Percentiles rank a stretch among this genome's conserved stretches.
Conservation (phyloP, 2,888 invertebrate genomes). For the Gibbula magus region DNA sequence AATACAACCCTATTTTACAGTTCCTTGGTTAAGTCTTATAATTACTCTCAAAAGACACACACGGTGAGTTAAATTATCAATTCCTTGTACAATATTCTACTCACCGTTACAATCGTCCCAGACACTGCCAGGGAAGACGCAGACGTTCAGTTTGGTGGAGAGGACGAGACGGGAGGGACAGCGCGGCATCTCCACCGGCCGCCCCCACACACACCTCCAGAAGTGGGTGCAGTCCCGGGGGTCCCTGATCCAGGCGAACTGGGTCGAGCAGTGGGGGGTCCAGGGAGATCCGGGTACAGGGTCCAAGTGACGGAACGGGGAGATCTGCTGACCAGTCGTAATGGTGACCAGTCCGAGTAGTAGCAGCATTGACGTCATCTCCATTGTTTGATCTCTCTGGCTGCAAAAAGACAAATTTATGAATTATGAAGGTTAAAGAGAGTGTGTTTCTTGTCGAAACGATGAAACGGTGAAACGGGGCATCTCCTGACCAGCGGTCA, state of each 20-base stretch:
- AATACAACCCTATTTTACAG: too few species aligned
- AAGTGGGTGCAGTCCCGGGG: slow-evolving; percentile 22
- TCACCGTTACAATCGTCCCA: slow-evolving; percentile 23
- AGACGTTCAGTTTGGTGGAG: slow-evolving; percentile 11
- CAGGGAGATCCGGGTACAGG: too few species aligned
- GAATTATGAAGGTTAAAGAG: too few species aligned
- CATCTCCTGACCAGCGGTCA: too few species aligned
- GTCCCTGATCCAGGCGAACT: slow-evolving; percentile 27
- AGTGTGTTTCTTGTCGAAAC: too few species aligned
- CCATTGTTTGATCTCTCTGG: too few species aligned
- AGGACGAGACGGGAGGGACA: slow-evolving; percentile 25
- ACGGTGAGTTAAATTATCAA: too few species aligned
- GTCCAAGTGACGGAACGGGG: too few species aligned
- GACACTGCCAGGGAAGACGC: slow-evolving; percentile 2
- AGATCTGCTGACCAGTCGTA: neutral
- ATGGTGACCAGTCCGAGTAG: neutral
- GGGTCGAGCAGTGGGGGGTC: neutral
- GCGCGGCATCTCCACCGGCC: slow-evolving; percentile 11
- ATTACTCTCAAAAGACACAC: too few species aligned
- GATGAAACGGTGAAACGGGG: too few species aligned
- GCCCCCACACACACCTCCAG: slow-evolving; percentile 29
- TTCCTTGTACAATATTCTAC: neutral
- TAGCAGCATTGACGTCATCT: neutral
- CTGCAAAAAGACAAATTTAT: too few species aligned
- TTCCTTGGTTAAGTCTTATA: too few species aligned